phyloP scores from a whole-genome alignment of 2,797 vertebrate species.

The Salmo trutta region DNA sequence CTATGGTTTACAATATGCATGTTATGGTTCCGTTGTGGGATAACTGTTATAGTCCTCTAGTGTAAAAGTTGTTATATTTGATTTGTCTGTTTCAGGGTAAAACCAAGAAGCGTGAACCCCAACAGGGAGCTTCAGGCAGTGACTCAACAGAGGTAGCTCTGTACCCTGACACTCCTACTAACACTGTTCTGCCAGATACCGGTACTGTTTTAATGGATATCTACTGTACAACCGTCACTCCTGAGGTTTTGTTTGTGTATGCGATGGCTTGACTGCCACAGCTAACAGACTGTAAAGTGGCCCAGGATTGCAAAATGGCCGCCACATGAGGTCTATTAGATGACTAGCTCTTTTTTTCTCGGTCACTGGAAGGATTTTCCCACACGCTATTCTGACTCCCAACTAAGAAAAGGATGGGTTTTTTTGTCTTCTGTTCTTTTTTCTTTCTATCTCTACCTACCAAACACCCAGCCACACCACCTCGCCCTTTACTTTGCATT shows the following conservation, averaged over 20 bases:
- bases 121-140: constrained; percentile 21
- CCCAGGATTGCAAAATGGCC: constrained; percentile 23
- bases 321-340: constrained; percentile 28
- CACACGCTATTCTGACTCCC: not conserved
- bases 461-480: not conserved
- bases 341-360: not conserved
- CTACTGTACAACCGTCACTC: too few relatives aligned
- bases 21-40: not conserved
- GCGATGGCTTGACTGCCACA: not conserved
- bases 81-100: constrained; percentile 56
- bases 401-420: not conserved
- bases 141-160: constrained; percentile 48
- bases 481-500: not conserved
- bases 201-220: not conserved
- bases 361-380: too few relatives aligned
- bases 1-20: not conserved
- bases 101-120: constrained; percentile 18
- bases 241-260: not conserved
- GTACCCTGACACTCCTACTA: not conserved
- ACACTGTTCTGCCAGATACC: not conserved
- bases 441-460: not conserved
- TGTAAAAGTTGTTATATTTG: not conserved
- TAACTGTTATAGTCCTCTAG: not conserved
- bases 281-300: constrained; percentile 14
- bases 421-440: not conserved